These are phyloP conservation scores for Salmo trutta DNA, from an alignment of 2,797 vertebrate species.

Conservation along the genomic window DNA sequence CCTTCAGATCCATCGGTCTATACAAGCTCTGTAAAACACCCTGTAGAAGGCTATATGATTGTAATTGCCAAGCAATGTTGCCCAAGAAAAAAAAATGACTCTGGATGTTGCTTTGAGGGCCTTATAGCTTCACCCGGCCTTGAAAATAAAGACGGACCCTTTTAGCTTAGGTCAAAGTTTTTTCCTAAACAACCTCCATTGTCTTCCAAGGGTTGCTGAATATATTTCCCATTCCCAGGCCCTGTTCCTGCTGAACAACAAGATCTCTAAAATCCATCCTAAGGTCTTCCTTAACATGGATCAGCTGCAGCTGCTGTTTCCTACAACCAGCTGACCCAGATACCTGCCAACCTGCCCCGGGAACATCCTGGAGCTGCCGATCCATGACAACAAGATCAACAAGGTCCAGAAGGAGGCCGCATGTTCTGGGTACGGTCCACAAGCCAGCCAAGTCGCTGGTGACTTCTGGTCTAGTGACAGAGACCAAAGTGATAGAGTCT, in stretches of 20 bases:
- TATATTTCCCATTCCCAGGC: conserved; percentile 74
- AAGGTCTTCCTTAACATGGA: conserved; percentile 88
- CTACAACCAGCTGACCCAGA: conserved; percentile 89
- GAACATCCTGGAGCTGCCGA: conserved; percentile 85
- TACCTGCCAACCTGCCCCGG: conserved; percentile 87
- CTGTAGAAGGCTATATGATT: too few relatives aligned
- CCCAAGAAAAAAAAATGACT: too few relatives aligned
- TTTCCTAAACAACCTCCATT: neutral
- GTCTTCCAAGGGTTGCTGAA: neutral
- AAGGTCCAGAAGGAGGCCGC: conserved; percentile 87
- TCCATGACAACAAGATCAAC: conserved; percentile 93
- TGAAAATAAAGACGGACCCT: too few relatives aligned
- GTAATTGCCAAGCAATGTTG: too few relatives aligned
- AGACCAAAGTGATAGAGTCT: too few relatives aligned
- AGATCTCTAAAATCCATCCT: conserved; percentile 91
- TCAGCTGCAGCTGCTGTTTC: conserved; percentile 86
- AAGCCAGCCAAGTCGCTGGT: too few relatives aligned
- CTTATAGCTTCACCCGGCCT: too few relatives aligned
- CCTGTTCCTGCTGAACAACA: conserved; percentile 94
- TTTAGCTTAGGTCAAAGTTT: too few relatives aligned
- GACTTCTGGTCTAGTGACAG: too few relatives aligned
- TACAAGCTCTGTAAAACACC: too few relatives aligned
- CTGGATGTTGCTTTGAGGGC: too few relatives aligned
- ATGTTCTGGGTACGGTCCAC: conserved; percentile 83
- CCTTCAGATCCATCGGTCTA: too few relatives aligned